Evolutionary conservation across 2,797 vertebrate genomes (phyloP).

Genomic region (Cryptoblepharus egeriae): DNA sequence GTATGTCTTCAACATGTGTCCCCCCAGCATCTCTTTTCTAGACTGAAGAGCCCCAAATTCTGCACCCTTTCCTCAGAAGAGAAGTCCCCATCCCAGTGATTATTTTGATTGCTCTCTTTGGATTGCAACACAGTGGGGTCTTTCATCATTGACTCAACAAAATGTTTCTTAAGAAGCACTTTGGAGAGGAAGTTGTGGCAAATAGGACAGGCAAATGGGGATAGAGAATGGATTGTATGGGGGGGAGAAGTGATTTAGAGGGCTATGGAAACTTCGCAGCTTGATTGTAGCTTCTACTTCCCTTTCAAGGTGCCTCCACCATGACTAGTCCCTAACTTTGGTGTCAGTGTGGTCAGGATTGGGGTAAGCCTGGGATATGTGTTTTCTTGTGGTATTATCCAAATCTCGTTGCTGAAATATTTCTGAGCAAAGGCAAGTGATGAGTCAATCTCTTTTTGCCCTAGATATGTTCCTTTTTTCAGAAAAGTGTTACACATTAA

Average conservation of each 20-base stretch:
- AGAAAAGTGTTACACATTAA: too few relatives aligned
- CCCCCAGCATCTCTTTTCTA: too few relatives aligned
- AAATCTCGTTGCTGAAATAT: neutral
- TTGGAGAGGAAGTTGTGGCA: neutral
- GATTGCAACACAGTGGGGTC: neutral
- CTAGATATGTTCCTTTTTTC: neutral
- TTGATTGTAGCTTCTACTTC: neutral
- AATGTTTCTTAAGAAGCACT: neutral
- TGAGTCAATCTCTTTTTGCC: neutral
- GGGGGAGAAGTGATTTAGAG: neutral
- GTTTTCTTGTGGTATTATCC: neutral
- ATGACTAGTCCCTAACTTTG: neutral
- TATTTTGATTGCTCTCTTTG: neutral
- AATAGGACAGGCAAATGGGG: neutral
- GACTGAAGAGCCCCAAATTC: too few relatives aligned
- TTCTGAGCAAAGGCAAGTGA: neutral
- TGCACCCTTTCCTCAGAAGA: too few relatives aligned
- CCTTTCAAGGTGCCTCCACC: neutral
- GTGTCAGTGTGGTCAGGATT: neutral
- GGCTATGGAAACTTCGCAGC: neutral
- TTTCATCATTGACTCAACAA: neutral
- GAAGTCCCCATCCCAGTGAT: too few relatives aligned
- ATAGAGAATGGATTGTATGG: neutral
- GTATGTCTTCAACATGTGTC: too few relatives aligned
- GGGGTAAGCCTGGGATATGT: too few relatives aligned